Evolutionary conservation across 1,140 invertebrate species (phyloP).

Genomic region (Pachyrhynchus sulphureomaculatus): DNA sequence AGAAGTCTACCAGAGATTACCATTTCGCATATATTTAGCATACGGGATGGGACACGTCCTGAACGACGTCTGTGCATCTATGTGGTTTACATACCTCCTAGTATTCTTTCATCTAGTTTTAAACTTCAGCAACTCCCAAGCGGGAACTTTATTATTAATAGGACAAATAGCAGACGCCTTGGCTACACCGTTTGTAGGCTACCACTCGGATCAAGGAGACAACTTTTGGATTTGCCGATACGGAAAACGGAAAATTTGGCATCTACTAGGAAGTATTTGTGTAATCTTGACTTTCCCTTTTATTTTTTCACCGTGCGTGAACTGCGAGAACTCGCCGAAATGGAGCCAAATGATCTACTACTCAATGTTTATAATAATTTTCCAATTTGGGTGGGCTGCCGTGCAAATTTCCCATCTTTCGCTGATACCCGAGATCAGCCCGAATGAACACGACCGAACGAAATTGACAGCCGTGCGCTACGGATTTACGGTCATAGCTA

Average conservation of each 20-base stretch:
- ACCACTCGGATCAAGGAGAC: conserved; percentile 76
- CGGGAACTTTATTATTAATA: conserved; percentile 79
- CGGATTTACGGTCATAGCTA: conserved; percentile 69
- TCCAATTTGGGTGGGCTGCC: conserved; percentile 96
- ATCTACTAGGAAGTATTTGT: conserved; percentile 82
- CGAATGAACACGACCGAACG: conserved; percentile 76
- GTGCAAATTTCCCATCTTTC: conserved; percentile 94
- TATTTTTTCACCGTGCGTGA: conserved; percentile 81
- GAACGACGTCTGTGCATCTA: conserved; percentile 93
- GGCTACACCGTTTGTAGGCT: conserved; percentile 86
- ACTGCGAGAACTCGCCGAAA: conserved; percentile 65
- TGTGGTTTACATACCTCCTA: conserved; percentile 98
- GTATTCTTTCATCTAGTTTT: conserved; percentile 88
- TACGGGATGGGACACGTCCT: conserved; percentile 83
- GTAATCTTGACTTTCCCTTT: conserved; percentile 85
- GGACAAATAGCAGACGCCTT: conserved; percentile 87
- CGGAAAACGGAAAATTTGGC: conserved; percentile 89
- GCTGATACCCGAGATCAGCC: conserved; percentile 71
- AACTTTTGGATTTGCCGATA: conserved; percentile 68
- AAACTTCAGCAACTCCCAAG: conserved; percentile 69
- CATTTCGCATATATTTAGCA: conserved; percentile 42
- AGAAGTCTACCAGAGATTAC: conserved; percentile 48
- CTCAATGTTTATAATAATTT: conserved; percentile 85
- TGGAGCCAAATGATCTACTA: conserved; percentile 86
- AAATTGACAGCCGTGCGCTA: conserved; percentile 82